Percentiles rank a stretch among this genome's conserved stretches.
Evolutionary conservation across 2,113 vertebrate species (phyloP).

Genomic region (Alectura lathami): DNA sequence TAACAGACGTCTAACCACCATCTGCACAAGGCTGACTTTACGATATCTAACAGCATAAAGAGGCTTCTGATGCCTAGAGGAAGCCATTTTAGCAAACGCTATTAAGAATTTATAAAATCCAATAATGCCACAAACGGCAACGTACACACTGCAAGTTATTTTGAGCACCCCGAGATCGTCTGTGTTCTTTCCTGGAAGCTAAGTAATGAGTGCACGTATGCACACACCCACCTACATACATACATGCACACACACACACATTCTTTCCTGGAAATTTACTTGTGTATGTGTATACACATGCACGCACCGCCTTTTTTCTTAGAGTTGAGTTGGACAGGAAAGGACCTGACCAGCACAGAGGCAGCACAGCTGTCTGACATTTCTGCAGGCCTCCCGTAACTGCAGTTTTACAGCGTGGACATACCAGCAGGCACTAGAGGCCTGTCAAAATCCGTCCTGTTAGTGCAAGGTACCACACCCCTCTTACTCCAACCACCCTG

Average conservation of each 20-base stretch:
- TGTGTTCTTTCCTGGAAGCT: not conserved
- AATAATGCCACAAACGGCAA: not conserved
- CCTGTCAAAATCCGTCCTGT: conserved; percentile 14
- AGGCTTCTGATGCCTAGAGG: not conserved
- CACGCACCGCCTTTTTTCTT: not conserved
- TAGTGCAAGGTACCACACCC: conserved; percentile 35
- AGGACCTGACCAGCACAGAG: not conserved
- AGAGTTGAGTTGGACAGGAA: not conserved
- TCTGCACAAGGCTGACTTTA: not conserved
- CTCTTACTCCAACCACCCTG: not conserved
- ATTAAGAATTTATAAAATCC: not conserved
- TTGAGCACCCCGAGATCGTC: not conserved
- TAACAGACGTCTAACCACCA: not conserved
- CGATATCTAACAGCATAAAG: conserved; percentile 39
- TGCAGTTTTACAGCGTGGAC: not conserved
- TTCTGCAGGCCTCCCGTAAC: not conserved
- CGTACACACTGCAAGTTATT: not conserved
- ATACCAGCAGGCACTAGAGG: not conserved
- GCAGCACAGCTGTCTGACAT: not conserved
- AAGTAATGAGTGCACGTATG: not conserved
- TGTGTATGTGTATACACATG: accelerated
- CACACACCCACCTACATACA: not conserved
- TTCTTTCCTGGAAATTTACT: not conserved
- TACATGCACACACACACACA: accelerated
- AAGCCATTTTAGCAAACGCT: conserved; percentile 56